Evolutionary conservation across 2,113 vertebrate species (phyloP).

Genomic region (Platichthys stellatus): DNA sequence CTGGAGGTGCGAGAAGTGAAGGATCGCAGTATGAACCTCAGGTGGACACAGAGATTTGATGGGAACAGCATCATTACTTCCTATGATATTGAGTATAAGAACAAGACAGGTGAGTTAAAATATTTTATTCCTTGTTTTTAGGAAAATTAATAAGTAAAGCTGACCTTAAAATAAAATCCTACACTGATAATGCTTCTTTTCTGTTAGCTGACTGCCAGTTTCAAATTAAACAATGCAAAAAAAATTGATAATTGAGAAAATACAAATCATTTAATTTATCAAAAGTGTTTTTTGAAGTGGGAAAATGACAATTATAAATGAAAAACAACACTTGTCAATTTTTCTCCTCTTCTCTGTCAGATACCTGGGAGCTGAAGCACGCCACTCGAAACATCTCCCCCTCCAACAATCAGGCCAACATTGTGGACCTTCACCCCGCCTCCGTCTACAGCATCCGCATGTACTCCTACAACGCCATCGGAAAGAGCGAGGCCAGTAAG

Average conservation of each 20-base stretch:
- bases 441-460: constrained; percentile 98
- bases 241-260: background rate
- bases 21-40: constrained; percentile 98
- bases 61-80: constrained; percentile 98
- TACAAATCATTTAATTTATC: background rate
- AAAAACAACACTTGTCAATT: background rate
- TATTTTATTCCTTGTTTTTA: background rate
- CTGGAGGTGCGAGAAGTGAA: constrained; percentile 97
- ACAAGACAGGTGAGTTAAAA: constrained; percentile 89
- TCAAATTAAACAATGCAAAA: too few relatives aligned
- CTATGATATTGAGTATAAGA: constrained; percentile 99
- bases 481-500: constrained; percentile 96
- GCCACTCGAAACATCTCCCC: constrained; percentile 97
- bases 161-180: background rate
- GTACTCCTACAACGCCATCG: constrained; percentile 98
- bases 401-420: constrained; percentile 98
- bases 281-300: background rate
- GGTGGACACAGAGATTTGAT: constrained; percentile 97
- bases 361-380: constrained; percentile 97
- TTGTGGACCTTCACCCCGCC: constrained; percentile 95
- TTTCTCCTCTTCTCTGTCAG: constrained; percentile 66
- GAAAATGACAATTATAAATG: background rate
- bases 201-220: too few relatives aligned
- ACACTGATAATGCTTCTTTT: too few relatives aligned
- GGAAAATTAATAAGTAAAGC: background rate